A percentile compares a stretch with the other conserved stretches of the same genome.
phyloP scores from a whole-genome alignment of 2,797 vertebrate species.

The Neosalanx taihuensis region DNA sequence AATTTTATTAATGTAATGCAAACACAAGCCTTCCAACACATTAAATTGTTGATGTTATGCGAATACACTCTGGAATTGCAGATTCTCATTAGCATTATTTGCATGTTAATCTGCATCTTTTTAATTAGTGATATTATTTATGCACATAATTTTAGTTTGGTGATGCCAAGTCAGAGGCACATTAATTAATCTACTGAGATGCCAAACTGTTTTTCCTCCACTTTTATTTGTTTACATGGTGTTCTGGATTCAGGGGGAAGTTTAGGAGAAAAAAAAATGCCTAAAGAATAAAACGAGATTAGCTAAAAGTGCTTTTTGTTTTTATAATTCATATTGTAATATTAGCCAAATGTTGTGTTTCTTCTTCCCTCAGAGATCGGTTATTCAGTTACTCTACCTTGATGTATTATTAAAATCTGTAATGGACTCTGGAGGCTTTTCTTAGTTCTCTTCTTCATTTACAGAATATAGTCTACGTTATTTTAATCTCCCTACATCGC shows the following conservation, averaged over 20 bases:
- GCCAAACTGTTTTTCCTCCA: slow-evolving; percentile 98
- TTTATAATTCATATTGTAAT: slow-evolving; percentile 99
- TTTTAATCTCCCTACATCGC: slow-evolving; percentile 99
- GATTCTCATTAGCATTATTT: slow-evolving; percentile 99
- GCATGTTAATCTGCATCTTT: slow-evolving; percentile 99
- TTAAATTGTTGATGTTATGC: slow-evolving; percentile 99
- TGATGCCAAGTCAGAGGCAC: slow-evolving; percentile 97
- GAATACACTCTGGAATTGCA: slow-evolving; percentile 99
- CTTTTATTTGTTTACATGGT: slow-evolving; percentile 99
- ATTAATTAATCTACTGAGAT: slow-evolving; percentile 99
- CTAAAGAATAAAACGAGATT: slow-evolving; percentile 93
- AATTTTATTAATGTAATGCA: slow-evolving; percentile 99
- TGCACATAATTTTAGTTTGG: slow-evolving; percentile 99
- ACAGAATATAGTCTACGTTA: slow-evolving; percentile 99
- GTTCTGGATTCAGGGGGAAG: slow-evolving; percentile 96
- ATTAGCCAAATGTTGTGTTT: slow-evolving; percentile 94
- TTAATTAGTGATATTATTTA: slow-evolving; percentile 99
- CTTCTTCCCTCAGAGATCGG: slow-evolving; percentile 94
- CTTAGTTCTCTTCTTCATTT: slow-evolving; percentile 98
- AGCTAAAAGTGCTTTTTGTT: slow-evolving; percentile 99
- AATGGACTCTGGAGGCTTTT: slow-evolving; percentile 98
- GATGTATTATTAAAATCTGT: slow-evolving; percentile 99
- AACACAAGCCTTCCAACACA: slow-evolving; percentile 99
- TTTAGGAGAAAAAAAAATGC: slow-evolving; percentile 78
- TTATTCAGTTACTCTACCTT: slow-evolving; percentile 99